These are phyloP conservation scores for Sparidentex hasta DNA, from an alignment of 2,797 vertebrate genomes.

Conservation along the genomic window DNA sequence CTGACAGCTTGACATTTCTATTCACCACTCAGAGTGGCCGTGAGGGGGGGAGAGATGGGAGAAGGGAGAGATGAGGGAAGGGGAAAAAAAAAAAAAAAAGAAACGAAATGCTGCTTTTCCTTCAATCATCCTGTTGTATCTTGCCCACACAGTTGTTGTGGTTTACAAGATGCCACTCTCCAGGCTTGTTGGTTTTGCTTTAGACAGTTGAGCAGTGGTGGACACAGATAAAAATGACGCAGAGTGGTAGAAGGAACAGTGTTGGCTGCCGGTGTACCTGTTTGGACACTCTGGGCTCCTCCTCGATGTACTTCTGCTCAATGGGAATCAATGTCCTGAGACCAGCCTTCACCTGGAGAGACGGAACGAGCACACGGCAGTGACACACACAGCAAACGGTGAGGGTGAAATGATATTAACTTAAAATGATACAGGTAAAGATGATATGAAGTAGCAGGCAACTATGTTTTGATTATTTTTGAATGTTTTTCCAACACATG, in stretches of 20 bases:
- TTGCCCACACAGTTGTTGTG: conserved; percentile 77
- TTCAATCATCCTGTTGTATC: conserved; percentile 82
- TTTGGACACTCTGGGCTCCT: conserved; percentile 97
- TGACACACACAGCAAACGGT: conserved; percentile 47
- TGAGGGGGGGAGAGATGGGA: conserved; percentile 63
- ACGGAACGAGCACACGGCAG: conserved; percentile 44
- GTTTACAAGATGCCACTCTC: conserved; percentile 74
- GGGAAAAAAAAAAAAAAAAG: conserved; percentile 50
- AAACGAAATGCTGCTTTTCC: conserved; percentile 77
- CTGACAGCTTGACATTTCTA: conserved; percentile 91
- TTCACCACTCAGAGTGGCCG: conserved; percentile 84
- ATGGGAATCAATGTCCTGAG: conserved; percentile 95
- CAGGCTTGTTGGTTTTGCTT: conserved; percentile 65
- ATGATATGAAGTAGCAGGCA: not conserved
- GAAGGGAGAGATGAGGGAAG: conserved; percentile 64
- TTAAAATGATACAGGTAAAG: conserved; percentile 2
- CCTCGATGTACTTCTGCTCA: conserved; percentile 98
- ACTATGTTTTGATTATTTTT: conserved; percentile 6
- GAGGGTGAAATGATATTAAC: conserved; percentile 28
- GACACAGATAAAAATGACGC: conserved; percentile 54
- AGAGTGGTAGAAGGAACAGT: conserved; percentile 34
- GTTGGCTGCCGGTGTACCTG: conserved; percentile 88
- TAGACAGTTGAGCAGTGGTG: conserved; percentile 52
- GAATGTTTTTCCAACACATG: conserved; percentile 15
- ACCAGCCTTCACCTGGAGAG: conserved; percentile 94